phyloP scores from a whole-genome alignment of 2,797 vertebrate species.

The Crocodylus rhombifer region DNA sequence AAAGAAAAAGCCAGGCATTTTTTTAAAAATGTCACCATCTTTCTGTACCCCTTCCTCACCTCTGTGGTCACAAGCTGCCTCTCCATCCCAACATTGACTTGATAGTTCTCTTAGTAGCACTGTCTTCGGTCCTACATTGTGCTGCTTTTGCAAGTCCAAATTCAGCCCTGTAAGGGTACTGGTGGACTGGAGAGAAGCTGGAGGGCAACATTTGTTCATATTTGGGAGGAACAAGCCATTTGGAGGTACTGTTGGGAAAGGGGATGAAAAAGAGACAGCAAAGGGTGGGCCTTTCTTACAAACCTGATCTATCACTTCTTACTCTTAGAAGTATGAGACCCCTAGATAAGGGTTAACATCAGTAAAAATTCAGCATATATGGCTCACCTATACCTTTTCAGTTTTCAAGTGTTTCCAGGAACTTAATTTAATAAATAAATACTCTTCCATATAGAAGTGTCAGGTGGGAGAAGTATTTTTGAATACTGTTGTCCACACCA shows the following conservation, averaged over 20 bases:
- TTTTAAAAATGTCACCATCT: background rate
- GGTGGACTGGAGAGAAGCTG: background rate
- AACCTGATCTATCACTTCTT: background rate
- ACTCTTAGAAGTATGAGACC: background rate
- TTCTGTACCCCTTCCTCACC: background rate
- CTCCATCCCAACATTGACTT: background rate
- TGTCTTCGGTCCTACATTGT: background rate
- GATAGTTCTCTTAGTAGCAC: background rate
- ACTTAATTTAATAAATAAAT: background rate
- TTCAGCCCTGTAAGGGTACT: background rate
- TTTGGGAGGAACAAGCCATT: background rate
- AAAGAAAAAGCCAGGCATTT: background rate
- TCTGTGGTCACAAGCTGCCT: background rate
- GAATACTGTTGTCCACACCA: background rate
- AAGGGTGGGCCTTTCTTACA: background rate
- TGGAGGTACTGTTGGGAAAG: background rate
- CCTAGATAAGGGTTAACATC: background rate
- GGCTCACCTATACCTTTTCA: background rate
- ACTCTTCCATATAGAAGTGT: background rate
- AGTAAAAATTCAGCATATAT: rapidly evolving
- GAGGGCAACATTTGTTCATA: background rate
- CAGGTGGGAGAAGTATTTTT: background rate
- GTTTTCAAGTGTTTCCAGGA: background rate
- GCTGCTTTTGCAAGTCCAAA: background rate
- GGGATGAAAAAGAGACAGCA: background rate